Evolutionary conservation across 2,797 vertebrate species (phyloP), one percentile per base, ranked within the genome.

Genomic region (Sebastes itinus): DNA sequence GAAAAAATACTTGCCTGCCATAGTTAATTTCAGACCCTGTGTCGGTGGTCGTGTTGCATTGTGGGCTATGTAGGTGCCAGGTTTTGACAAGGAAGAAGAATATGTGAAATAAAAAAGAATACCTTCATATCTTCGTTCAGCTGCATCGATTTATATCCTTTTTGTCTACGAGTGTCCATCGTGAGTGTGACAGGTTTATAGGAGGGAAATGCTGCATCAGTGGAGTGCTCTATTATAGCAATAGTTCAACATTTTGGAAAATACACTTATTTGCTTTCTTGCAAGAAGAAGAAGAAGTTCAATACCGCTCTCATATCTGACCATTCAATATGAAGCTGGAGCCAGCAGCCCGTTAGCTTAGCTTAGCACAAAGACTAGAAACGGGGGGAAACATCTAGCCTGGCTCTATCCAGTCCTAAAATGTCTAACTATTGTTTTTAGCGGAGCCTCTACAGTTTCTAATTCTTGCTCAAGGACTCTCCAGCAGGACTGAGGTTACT

Each of bases 391-490:
- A n/a, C 32, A 28, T 8, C n/a, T 49, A 11, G 35, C 38, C 1
- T 23, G 28, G 6, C n/a, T 60, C 11, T 1, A 14, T 60, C 55
- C 22, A 16, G 54, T 54, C 25, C 25, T 23, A 22, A 54, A 38
- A 63, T 33, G 59, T 52, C 20, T 10, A 28, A 13, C 32, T 27
- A 46, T 52, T 33, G 62, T 22, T 58, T 80, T 32, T 42, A 14
- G n/a, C 1, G 3, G 35, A 32, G 35, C 35, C 49, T 38, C 9
- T 23, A 23, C 22, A 52, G 42, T 33, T 42, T 20, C 1, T 4
- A 38, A 54, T 22, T 52, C 22, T 52, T 66, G 52, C 65, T 60
- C 23, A 27, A 67, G 35, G 64, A 42, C 54, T 30, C 54, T 49
- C 3, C 1, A 9, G 27, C 49, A 54, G 46, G 56, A 70, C 42